phyloP scores from a whole-genome alignment of 2,113 vertebrate genomes.

The Aspidoscelis tigris region DNA sequence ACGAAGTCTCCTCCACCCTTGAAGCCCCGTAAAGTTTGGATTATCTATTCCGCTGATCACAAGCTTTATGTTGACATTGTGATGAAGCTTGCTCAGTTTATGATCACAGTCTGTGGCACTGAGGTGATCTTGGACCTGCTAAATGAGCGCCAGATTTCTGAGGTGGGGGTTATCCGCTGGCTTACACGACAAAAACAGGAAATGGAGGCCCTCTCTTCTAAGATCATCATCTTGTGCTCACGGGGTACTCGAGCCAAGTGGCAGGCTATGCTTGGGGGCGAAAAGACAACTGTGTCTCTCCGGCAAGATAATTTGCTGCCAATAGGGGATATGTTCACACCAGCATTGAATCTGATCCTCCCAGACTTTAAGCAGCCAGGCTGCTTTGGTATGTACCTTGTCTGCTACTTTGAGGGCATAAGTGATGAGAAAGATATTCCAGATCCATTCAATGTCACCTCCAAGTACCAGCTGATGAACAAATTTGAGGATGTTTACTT shows the following conservation, averaged over 20 bases:
- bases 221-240: constrained; percentile 92
- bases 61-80: constrained; percentile 88
- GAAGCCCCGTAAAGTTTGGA: constrained; percentile 80
- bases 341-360: constrained; percentile 88
- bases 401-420: constrained; percentile 92
- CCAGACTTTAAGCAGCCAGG: constrained; percentile 88
- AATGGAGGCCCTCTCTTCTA: constrained; percentile 79
- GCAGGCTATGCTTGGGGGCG: constrained; percentile 86
- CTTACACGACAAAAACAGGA: constrained; percentile 86
- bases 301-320: constrained; percentile 82
- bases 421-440: constrained; percentile 83
- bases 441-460: constrained; percentile 84
- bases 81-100: constrained; percentile 89
- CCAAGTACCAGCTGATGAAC: constrained; percentile 90
- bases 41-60: constrained; percentile 94
- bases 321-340: constrained; percentile 87
- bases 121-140: constrained; percentile 90
- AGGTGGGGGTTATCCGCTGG: constrained; percentile 87
- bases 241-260: constrained; percentile 91
- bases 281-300: constrained; percentile 69
- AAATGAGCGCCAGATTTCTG: constrained; percentile 81
- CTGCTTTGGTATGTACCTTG: constrained; percentile 87
- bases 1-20: constrained; percentile 56
- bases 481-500: constrained; percentile 93
- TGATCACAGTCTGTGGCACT: constrained; percentile 86